phyloP scores from a whole-genome alignment of 37 sponge, comb jelly and placozoan species.

The Crambe crambe region DNA sequence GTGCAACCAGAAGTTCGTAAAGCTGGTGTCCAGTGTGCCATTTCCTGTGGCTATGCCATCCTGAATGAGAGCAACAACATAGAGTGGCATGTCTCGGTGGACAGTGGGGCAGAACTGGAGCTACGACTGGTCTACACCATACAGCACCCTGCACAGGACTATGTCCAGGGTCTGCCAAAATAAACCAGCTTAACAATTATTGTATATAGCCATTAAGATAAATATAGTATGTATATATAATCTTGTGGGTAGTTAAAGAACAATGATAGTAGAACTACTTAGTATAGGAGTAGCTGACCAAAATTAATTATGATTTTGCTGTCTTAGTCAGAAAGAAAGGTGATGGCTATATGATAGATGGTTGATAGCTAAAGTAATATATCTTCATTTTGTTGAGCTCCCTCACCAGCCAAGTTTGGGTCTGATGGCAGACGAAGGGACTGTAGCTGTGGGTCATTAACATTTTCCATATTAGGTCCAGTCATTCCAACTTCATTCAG shows the following conservation, averaged over 20 bases:
- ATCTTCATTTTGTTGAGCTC: too few species aligned
- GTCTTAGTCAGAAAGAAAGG: too few species aligned
- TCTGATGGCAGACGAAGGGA: neutral
- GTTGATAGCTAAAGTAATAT: too few species aligned
- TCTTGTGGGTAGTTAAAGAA: too few species aligned
- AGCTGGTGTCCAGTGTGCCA: conserved; percentile 2
- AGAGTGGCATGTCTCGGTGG: conserved; percentile 62
- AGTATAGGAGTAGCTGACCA: too few species aligned
- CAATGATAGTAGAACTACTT: too few species aligned
- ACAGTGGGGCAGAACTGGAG: conserved; percentile 16
- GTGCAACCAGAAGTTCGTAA: conserved; percentile 53
- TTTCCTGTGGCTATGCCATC: conserved; percentile 11
- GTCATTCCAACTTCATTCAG: conserved; percentile 4
- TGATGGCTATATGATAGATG: too few species aligned
- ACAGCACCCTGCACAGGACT: conserved; percentile 43
- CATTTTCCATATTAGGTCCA: neutral
- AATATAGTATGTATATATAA: too few species aligned
- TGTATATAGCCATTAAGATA: too few species aligned
- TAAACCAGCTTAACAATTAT: neutral
- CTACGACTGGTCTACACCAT: conserved; percentile 65
- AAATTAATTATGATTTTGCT: too few species aligned
- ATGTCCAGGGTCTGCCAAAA: conserved; percentile 50
- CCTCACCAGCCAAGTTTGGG: neutral
- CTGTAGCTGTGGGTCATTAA: neutral
- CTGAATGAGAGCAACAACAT: conserved; percentile 57